Conservation (phyloP, 1,140 invertebrate genomes). For the Probaryconus sp. region DNA sequence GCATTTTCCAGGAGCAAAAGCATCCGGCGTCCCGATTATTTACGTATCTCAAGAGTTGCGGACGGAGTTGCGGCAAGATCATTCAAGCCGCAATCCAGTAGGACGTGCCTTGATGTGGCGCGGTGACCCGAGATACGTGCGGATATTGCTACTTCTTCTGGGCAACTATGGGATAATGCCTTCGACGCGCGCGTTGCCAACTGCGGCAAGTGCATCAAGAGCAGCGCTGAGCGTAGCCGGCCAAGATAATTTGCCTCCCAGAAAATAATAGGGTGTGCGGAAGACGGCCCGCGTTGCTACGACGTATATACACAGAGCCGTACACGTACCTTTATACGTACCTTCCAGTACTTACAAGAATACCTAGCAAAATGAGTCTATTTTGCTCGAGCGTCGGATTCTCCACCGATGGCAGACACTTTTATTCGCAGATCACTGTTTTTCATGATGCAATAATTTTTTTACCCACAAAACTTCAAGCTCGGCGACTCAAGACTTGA, state of each 20-base stretch:
- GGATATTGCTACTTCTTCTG: constrained; percentile 75
- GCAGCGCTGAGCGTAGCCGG: constrained; percentile 62
- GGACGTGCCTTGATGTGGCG: constrained; percentile 76
- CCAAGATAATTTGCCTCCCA: constrained; percentile 75
- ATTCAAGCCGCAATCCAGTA: constrained; percentile 74
- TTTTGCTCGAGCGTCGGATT: constrained; percentile 22
- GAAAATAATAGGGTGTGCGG: constrained; percentile 76
- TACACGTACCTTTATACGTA: constrained; percentile 33
- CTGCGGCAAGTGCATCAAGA: constrained; percentile 72
- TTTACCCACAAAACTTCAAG: too few relatives aligned
- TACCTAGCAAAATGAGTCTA: constrained; percentile 50
- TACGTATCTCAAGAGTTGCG: constrained; percentile 47
- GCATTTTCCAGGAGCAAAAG: constrained; percentile 19
- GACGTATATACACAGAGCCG: constrained; percentile 46
- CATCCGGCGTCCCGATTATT: constrained; percentile 33
- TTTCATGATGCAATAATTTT: too few relatives aligned
- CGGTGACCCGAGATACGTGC: constrained; percentile 75
- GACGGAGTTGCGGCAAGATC: constrained; percentile 59
- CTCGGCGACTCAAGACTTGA: too few relatives aligned
- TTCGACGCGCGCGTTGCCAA: constrained; percentile 57
- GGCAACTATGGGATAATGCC: constrained; percentile 69
- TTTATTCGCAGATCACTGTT: constrained; percentile 9
- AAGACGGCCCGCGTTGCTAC: constrained; percentile 47
- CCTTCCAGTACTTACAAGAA: constrained; percentile 27
- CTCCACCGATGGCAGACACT: constrained; percentile 22